Evolutionary conservation across 35 echinoderm and acorn worm species (phyloP).

Genomic region (Apostichopus japonicus): DNA sequence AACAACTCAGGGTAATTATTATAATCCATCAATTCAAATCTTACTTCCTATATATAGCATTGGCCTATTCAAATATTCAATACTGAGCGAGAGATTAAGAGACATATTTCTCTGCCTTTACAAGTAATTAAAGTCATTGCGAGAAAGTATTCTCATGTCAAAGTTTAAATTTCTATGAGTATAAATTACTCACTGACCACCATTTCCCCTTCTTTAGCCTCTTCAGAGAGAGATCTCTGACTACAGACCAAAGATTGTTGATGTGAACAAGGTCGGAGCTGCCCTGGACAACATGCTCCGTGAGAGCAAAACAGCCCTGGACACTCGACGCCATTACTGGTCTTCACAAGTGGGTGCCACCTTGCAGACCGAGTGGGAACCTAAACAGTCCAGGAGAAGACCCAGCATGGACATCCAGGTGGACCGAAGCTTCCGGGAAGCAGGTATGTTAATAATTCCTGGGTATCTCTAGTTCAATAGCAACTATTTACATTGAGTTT

Average conservation of each 20-base stretch:
- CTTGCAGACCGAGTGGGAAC: slow-evolving; percentile 90
- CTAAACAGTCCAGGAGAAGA: slow-evolving; percentile 51
- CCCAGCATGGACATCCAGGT: slow-evolving; percentile 6
- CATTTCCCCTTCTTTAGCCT: slow-evolving; percentile 61
- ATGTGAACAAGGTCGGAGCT: slow-evolving; percentile 92
- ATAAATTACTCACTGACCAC: too few species aligned
- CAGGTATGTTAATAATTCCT: neutral
- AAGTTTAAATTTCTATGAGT: too few species aligned
- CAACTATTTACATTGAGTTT: neutral
- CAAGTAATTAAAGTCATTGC: too few species aligned
- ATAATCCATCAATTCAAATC: too few species aligned
- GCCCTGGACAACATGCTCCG: slow-evolving; percentile 83
- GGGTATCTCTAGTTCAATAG: neutral
- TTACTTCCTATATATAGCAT: too few species aligned
- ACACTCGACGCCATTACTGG: slow-evolving; percentile 90
- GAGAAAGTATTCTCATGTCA: too few species aligned
- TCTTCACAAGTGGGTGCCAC: slow-evolving; percentile 88
- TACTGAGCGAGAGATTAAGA: too few species aligned
- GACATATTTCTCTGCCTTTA: too few species aligned
- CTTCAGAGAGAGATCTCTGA: slow-evolving; percentile 89
- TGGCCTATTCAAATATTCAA: too few species aligned
- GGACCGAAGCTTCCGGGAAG: slow-evolving; percentile 30
- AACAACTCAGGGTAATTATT: slow-evolving; percentile 82
- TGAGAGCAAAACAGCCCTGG: slow-evolving; percentile 73
- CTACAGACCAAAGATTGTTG: slow-evolving; percentile 94